Evolutionary conservation across 2,797 vertebrate genomes (phyloP).

Genomic region (Florisuga fusca): DNA sequence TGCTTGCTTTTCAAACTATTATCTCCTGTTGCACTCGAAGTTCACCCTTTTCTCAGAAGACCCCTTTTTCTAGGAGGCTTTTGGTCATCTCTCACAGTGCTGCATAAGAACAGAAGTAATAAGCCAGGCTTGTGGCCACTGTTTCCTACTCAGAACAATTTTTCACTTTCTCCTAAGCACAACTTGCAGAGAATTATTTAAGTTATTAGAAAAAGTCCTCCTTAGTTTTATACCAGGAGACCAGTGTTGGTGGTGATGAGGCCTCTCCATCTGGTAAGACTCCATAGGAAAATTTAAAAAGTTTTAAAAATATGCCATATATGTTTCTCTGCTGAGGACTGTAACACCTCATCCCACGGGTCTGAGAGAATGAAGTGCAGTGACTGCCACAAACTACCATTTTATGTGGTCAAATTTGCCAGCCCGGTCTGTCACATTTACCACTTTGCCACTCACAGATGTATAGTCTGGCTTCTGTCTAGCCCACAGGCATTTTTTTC

Average conservation of each 20-base stretch:
- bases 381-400: not conserved
- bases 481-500: not conserved
- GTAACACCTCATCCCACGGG: not conserved
- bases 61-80: not conserved
- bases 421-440: not conserved
- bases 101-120: not conserved
- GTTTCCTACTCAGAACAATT: not conserved
- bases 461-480: not conserved
- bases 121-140: not conserved
- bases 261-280: not conserved
- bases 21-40: not conserved
- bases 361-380: not conserved
- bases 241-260: not conserved
- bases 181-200: not conserved
- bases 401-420: not conserved
- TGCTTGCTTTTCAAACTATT: not conserved
- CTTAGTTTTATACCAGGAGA: not conserved
- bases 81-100: not conserved
- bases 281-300: not conserved
- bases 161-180: not conserved
- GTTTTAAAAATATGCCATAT: not conserved
- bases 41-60: not conserved
- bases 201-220: not conserved
- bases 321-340: not conserved
- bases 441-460: not conserved